phyloP scores from a whole-genome alignment of 92 coral and sea anemone genomes.

The Blastomussa wellsi region DNA sequence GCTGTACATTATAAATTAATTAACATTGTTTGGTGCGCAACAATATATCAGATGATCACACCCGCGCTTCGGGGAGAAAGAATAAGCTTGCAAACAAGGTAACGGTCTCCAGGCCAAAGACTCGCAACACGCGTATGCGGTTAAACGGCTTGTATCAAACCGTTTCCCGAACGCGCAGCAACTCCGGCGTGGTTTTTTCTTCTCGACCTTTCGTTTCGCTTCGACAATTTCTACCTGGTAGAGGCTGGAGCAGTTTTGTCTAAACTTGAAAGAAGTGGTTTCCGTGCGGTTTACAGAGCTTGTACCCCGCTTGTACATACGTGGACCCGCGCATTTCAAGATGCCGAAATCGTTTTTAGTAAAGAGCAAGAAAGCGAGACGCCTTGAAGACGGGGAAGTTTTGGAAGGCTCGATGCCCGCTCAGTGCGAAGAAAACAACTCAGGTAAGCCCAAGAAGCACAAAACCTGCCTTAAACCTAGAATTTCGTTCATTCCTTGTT shows the following conservation, averaged over 20 bases:
- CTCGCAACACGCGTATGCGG: slow-evolving; percentile 37
- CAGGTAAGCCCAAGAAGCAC: slow-evolving; percentile 50
- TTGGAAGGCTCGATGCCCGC: slow-evolving; percentile 33
- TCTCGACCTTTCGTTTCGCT: slow-evolving; percentile 12
- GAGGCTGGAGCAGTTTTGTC: slow-evolving; percentile 27
- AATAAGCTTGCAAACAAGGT: slow-evolving; percentile 80
- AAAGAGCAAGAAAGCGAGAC: slow-evolving; percentile 77
- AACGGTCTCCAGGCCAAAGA: slow-evolving; percentile 64
- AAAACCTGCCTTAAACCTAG: slow-evolving; percentile 21
- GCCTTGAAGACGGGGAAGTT: slow-evolving; percentile 41
- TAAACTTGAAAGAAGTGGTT: slow-evolving; percentile 30
- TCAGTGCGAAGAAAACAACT: neutral
- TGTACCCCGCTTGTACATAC: slow-evolving; percentile 9
- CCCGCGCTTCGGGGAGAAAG: slow-evolving; percentile 79
- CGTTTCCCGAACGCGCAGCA: slow-evolving; percentile 23
- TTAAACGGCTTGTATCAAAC: slow-evolving; percentile 29
- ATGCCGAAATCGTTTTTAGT: slow-evolving; percentile 92
- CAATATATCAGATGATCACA: slow-evolving; percentile 92
- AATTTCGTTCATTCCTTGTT: slow-evolving; percentile 25
- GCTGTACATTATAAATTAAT: slow-evolving; percentile 99
- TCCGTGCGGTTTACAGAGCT: slow-evolving; percentile 28
- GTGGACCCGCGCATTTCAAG: slow-evolving; percentile 44
- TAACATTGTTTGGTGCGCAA: slow-evolving; percentile 99
- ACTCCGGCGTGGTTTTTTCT: slow-evolving; percentile 5
- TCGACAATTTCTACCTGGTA: slow-evolving; percentile 13